phyloP scores from a whole-genome alignment of 2,113 vertebrate genomes.

The Myiagra hebetior region DNA sequence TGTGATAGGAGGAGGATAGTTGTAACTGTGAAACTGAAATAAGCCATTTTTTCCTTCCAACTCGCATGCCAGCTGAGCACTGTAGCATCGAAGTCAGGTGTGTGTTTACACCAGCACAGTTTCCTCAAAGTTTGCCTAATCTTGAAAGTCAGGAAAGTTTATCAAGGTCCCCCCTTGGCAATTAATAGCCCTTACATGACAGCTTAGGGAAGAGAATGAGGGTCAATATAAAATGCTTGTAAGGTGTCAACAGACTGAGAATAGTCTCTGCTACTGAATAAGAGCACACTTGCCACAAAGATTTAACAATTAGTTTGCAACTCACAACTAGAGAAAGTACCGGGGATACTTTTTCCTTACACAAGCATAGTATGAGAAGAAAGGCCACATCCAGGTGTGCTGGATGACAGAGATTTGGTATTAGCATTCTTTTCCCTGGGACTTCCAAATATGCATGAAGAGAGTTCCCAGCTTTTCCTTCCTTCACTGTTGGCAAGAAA shows the following conservation, averaged over 20 bases:
- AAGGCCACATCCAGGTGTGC: neutral
- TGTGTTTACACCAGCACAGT: neutral
- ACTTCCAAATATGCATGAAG: neutral
- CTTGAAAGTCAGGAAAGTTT: neutral
- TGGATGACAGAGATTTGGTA: neutral
- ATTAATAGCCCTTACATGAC: neutral
- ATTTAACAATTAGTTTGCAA: neutral
- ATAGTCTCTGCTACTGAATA: neutral
- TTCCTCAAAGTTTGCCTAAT: neutral
- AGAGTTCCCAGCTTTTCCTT: neutral
- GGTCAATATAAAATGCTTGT: neutral
- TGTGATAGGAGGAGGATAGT: neutral
- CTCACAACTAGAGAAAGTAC: neutral
- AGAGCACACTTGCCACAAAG: neutral
- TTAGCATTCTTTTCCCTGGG: neutral
- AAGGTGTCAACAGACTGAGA: neutral
- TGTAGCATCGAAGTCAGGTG: neutral
- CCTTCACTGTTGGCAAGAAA: neutral
- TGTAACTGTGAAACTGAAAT: neutral
- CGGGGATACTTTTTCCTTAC: neutral
- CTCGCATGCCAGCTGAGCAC: neutral
- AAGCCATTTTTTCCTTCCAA: neutral
- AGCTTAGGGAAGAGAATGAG: neutral
- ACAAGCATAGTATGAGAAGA: neutral
- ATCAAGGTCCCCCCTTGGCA: neutral